Evolutionary conservation across 2,797 vertebrate genomes (phyloP).

Genomic region (Corythornis leucogaster): DNA sequence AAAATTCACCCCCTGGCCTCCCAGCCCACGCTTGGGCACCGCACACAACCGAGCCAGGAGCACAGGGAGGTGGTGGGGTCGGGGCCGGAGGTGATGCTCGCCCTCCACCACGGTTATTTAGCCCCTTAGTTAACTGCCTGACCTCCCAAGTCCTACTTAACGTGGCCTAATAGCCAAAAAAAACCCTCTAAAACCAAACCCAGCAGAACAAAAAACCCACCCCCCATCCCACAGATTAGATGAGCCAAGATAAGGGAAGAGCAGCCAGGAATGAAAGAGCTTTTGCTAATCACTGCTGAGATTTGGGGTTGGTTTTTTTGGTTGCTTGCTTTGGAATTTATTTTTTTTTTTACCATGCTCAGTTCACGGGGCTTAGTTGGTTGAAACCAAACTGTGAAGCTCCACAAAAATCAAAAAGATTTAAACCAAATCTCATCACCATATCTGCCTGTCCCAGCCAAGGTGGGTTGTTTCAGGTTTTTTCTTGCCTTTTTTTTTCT

Average conservation of each 20-base stretch:
- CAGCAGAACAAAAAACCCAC: not conserved
- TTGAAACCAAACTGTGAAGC: slow-evolving; percentile 80
- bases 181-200: not conserved
- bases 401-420: slow-evolving; percentile 71
- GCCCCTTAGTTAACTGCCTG: slow-evolving; percentile 73
- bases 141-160: slow-evolving; percentile 82
- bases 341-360: slow-evolving; percentile 32
- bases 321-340: no score
- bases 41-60: not conserved
- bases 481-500: no score
- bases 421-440: slow-evolving; percentile 50
- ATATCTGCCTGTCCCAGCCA: not conserved
- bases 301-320: slow-evolving; percentile 16
- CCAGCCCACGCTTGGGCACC: not conserved
- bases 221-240: slow-evolving; percentile 80
- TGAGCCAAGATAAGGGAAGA: slow-evolving; percentile 80
- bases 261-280: slow-evolving; percentile 74
- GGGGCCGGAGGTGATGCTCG: not conserved
- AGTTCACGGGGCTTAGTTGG: slow-evolving; percentile 80
- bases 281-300: slow-evolving; percentile 76
- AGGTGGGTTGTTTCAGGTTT: not conserved
- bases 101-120: not conserved
- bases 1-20: fast-evolving
- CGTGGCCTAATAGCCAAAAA: slow-evolving; percentile 71
- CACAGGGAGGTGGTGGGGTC: not conserved